Conservation (phyloP, 2,113 vertebrate species). For the Seriola rivoliana region DNA sequence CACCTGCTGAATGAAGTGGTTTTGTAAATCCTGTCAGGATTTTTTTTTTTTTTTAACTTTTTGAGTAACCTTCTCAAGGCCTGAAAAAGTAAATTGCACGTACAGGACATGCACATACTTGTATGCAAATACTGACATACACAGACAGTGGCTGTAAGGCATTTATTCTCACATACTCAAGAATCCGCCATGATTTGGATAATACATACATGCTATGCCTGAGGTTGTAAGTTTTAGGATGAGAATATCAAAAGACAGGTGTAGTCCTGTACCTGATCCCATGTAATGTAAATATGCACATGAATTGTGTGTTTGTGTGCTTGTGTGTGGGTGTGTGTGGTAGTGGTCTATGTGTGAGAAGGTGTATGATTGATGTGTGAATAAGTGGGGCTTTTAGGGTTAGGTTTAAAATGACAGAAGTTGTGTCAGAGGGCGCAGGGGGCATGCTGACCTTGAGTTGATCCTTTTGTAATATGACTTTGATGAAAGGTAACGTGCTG, state of each 20-base stretch:
- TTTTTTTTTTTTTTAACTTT: neutral
- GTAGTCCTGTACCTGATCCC: slow-evolving; percentile 42
- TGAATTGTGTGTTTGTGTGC: neutral
- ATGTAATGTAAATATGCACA: slow-evolving; percentile 9
- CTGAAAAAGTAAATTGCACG: neutral
- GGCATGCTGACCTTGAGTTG: slow-evolving; percentile 2
- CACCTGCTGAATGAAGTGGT: neutral
- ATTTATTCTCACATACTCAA: neutral
- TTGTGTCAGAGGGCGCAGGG: neutral
- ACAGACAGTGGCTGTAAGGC: slow-evolving; percentile 17
- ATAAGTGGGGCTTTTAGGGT: slow-evolving; percentile 26
- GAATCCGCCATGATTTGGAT: neutral
- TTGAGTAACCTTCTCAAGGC: too few species aligned
- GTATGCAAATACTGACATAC: slow-evolving; percentile 9
- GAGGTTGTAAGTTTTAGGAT: slow-evolving; percentile 12
- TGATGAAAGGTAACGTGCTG: slow-evolving; percentile 15
- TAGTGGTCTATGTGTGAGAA: slow-evolving; percentile 7
- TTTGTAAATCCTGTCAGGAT: neutral
- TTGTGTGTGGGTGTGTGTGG: neutral
- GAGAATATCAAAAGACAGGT: slow-evolving; percentile 20
- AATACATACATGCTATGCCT: slow-evolving; percentile 5
- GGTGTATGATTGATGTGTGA: slow-evolving; percentile 53
- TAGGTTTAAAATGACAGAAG: slow-evolving; percentile 1
- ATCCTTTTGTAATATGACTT: slow-evolving; percentile 10
- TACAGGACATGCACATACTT: slow-evolving; percentile 1